These are phyloP conservation scores for Amphiprion clarkii DNA, from an alignment of 2,797 vertebrate species.

Conservation along the genomic window DNA sequence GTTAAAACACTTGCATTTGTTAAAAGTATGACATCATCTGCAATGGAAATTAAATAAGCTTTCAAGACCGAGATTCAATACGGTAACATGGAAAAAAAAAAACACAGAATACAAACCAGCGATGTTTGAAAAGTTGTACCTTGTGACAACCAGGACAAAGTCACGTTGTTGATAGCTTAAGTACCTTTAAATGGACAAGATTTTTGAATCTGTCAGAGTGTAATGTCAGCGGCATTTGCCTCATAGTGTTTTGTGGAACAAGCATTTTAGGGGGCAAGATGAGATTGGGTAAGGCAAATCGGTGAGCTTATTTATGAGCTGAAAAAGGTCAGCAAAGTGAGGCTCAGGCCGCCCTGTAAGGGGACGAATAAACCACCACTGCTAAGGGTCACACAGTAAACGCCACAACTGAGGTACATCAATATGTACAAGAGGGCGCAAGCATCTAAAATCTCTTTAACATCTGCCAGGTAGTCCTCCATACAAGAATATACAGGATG, in stretches of 20 bases:
- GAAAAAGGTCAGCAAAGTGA: slow-evolving; percentile 77
- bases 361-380: slow-evolving; percentile 70
- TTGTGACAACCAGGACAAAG: slow-evolving; percentile 74
- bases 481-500: slow-evolving; percentile 74
- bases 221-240: slow-evolving; percentile 60
- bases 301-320: slow-evolving; percentile 87
- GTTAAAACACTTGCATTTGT: slow-evolving; percentile 83
- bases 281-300: slow-evolving; percentile 87
- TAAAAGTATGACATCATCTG: slow-evolving; percentile 84
- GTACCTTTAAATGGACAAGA: slow-evolving; percentile 68
- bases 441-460: slow-evolving; percentile 72
- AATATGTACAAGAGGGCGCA: slow-evolving; percentile 75
- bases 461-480: slow-evolving; percentile 67
- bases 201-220: slow-evolving; percentile 52
- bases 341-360: slow-evolving; percentile 66
- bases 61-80: slow-evolving; percentile 77
- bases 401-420: slow-evolving; percentile 76
- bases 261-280: slow-evolving; percentile 75
- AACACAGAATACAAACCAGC: slow-evolving; percentile 68
- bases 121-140: slow-evolving; percentile 72
- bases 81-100: slow-evolving; percentile 51
- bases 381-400: slow-evolving; percentile 76
- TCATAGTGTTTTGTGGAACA: slow-evolving; percentile 78
- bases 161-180: slow-evolving; percentile 69
- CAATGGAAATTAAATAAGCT: slow-evolving; percentile 83